phyloP scores from a whole-genome alignment of 2,113 vertebrate species.

The Malaclemys terrapin region DNA sequence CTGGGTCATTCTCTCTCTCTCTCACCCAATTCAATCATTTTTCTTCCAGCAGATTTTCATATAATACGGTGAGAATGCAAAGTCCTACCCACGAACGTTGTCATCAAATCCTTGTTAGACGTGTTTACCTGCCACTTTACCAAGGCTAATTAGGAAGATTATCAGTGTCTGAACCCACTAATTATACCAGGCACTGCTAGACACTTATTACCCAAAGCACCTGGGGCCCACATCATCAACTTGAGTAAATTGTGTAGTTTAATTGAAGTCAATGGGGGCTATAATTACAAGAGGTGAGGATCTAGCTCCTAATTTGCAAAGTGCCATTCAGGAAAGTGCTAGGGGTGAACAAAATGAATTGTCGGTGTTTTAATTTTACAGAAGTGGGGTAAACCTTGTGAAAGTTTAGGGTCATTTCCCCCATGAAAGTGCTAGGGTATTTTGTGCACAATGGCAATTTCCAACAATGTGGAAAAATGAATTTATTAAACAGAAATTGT shows the following conservation, averaged over 20 bases:
- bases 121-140: not conserved
- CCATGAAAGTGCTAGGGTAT: accelerated
- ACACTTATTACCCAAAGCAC: not conserved
- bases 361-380: not conserved
- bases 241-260: not conserved
- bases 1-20: not conserved
- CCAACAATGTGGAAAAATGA: not conserved
- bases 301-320: not conserved
- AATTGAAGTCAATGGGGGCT: not conserved
- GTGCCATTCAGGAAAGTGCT: not conserved
- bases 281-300: not conserved
- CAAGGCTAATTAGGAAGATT: conserved; percentile 1
- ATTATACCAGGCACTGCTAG: not conserved
- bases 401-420: not conserved
- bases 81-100: not conserved
- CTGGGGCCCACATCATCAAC: not conserved
- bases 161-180: not conserved
- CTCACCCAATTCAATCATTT: not conserved
- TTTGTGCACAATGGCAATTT: not conserved
- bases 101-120: not conserved
- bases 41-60: not conserved
- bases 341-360: not conserved
- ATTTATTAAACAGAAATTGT: not conserved
- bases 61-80: not conserved
- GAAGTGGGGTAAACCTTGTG: not conserved